Base-by-base conservation (phyloP, 2,797 vertebrate species). In the Enteromius thamalakanensis region DNA sequence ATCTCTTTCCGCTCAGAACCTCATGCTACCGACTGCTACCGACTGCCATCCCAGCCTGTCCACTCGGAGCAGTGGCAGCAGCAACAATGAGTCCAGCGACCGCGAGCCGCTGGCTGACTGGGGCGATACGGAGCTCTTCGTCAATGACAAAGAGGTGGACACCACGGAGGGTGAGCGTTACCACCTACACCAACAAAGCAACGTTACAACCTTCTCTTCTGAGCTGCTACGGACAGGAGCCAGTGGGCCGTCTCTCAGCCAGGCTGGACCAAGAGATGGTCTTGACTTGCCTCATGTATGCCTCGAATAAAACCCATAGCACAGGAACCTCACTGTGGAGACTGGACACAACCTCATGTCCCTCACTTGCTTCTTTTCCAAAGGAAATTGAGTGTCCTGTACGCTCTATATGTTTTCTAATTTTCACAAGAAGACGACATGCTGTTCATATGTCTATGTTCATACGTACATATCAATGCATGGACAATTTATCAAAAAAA, bases 1-100 rank as follows among this genome's bases (percentile, higher is more conserved):
- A 90, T 98, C 97, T 79, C 91, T 96, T 86, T 99, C 98, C 26
- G 96, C 94, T 86, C 96, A 98, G 91, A 97, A 97, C 89, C 95
- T 99, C 89, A 96, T 96, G 90, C 95, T 95, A 83, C 94, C 96
- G 17, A 91, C 94, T 74, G 94, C 74, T 51, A 89, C 83, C 42
- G 90, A 84, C 83, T 88, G 79, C 76, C 86, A 87, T 85, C 79
- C 91, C 1, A 83, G 87, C 77, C 89, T 91, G 67, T 90, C 93
- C 67, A 90, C 91, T 37, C 72, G 89, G 85, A 92, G 92, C 87
- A 92, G 92, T 75, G 91, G 91, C 75, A 71, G 89, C 87, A 96
- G 96, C 85, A 95, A 94, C 60, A 95, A 94, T 32, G 92, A 95
- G 88, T 94, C 94, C 87, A 94, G 92, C 88, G 91, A 94, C 81